Evolutionary conservation across 2,888 invertebrate genomes (phyloP).

Genomic region (Esperia sulphurella): DNA sequence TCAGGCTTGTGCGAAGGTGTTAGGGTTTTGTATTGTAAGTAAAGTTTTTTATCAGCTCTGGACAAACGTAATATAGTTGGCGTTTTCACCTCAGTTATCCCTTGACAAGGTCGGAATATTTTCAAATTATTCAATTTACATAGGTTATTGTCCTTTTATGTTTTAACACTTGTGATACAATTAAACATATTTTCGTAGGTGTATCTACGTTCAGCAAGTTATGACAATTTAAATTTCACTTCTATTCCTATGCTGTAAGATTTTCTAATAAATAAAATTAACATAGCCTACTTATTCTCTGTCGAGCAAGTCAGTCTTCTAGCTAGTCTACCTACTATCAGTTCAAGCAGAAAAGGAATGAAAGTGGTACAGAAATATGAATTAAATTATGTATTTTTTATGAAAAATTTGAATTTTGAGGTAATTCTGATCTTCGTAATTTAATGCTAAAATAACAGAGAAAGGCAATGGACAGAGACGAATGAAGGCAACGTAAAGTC

Average conservation of each 20-base stretch:
- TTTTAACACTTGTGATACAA: conserved; percentile 19
- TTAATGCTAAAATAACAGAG: conserved; percentile 4
- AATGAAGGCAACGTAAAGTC: conserved; percentile 3
- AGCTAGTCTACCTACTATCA: no score
- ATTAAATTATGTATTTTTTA: no score
- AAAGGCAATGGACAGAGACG: conserved; percentile 4
- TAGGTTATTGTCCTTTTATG: conserved; percentile 48
- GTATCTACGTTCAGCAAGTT: no score
- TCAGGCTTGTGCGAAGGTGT: background rate
- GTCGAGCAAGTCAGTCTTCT: no score
- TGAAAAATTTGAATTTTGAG: no score
- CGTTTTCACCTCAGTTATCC: conserved; percentile 48
- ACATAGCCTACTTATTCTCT: no score
- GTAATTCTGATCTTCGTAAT: conserved; percentile 3
- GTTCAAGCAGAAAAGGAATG: no score
- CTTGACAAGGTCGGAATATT: conserved; percentile 47
- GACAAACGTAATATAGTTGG: background rate
- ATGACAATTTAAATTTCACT: no score
- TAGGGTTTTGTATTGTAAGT: background rate
- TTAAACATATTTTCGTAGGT: conserved; percentile 15
- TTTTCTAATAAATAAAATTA: no score
- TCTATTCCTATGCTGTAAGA: no score
- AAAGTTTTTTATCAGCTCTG: background rate
- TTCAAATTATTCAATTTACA: conserved; percentile 63
- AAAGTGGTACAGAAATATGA: no score